Evolutionary conservation across 35 echinoderm and acorn worm genomes (phyloP), one percentile per base, ranked within the genome.

Genomic region (Strongylocentrotus purpuratus): DNA sequence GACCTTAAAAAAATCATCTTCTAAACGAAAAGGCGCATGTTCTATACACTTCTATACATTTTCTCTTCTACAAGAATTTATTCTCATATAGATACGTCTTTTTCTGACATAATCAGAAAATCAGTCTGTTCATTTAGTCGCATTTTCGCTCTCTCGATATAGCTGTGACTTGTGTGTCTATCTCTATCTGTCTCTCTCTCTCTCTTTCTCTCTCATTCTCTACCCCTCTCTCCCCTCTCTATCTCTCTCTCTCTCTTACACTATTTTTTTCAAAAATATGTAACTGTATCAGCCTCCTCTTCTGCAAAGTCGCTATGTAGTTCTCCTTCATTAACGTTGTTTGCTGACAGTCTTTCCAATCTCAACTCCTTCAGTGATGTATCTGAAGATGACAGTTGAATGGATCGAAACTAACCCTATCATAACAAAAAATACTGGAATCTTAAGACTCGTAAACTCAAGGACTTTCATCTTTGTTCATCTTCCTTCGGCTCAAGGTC

Each of bases 401-500:
- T 89, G 87, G 87, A 89, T 89, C 87, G 87, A 89, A 89, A 89
- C 87, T n/a, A 89, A 89, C 87, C 31, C n/a, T 46, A 25, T 89
- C 87, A 89, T 89, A 89, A 89, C 87, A 89, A 89, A 89, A 89
- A 89, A 89, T 89, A 89, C 87, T 89, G 87, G 87, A 89, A 45
- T 89, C 87, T 46, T 89, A 9, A 41, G 32, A 31, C 87, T 89
- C 45, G 65, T 78, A 78, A 78, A 78, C 65, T 78, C 65, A 78
- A 78, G 65, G 65, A 45, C 87, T 33, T 89, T 35, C 87, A 45
- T 89, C 45, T 46, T 89, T 86, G 8, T 86, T 86, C 22, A 3
- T 86, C 33, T 89, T 87, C 87, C 87, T 89, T 89, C 45, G 9
- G 33, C 14, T 31, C 87, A 89, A 13, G 87, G 87, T 89, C 87